These are phyloP conservation scores for Amblyopsis rosae DNA, from an alignment of 2,113 vertebrate genomes.

Conservation along the genomic window DNA sequence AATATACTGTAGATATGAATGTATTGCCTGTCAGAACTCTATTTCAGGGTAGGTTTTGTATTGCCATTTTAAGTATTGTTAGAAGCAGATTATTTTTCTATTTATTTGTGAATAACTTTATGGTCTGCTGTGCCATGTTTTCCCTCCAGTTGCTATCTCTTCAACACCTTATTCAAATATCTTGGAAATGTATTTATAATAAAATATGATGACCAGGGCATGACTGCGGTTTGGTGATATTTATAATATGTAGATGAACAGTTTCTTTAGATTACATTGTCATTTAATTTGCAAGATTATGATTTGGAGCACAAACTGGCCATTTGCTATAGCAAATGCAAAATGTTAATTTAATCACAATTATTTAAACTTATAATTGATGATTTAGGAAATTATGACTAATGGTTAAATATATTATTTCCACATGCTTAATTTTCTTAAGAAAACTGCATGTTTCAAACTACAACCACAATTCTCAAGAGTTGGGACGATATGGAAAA, in stretches of 20 bases:
- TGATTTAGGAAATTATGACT: too few relatives aligned
- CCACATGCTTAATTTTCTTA: too few relatives aligned
- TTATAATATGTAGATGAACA: constrained; percentile 4
- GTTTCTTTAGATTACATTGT: neutral
- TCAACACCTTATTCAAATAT: neutral
- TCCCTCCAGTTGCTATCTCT: constrained; percentile 34
- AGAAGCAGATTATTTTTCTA: constrained; percentile 81
- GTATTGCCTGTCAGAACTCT: constrained; percentile 82
- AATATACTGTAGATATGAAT: constrained; percentile 85
- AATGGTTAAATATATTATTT: too few relatives aligned
- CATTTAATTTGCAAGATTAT: too few relatives aligned
- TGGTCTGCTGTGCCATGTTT: constrained; percentile 78
- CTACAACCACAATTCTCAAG: too few relatives aligned
- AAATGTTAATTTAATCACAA: too few relatives aligned
- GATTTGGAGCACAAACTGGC: too few relatives aligned
- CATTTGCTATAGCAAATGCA: too few relatives aligned
- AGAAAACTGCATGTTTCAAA: too few relatives aligned
- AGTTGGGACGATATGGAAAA: too few relatives aligned
- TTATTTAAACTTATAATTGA: too few relatives aligned
- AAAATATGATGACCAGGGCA: constrained; percentile 4
- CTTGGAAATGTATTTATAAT: neutral
- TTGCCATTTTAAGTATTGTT: constrained; percentile 85
- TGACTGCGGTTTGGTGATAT: neutral
- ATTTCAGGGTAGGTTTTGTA: constrained; percentile 90
- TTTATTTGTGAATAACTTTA: constrained; percentile 76